phyloP scores from a whole-genome alignment of 2,113 vertebrate species.

The Brachirus orientalis region DNA sequence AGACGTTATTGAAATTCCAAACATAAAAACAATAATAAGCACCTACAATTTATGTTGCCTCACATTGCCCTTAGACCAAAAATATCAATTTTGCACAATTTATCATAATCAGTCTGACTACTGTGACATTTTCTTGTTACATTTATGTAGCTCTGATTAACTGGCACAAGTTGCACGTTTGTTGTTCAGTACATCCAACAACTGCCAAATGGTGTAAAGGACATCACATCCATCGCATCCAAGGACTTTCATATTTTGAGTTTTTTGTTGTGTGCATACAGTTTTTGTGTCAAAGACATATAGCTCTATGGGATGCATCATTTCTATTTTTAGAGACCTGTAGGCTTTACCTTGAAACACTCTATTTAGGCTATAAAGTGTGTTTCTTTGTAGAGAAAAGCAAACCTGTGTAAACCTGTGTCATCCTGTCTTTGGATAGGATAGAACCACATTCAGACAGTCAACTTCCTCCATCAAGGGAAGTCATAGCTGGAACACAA shows the following conservation, averaged over 20 bases:
- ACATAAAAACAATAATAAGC: too few relatives aligned
- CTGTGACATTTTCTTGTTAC: slow-evolving; percentile 7
- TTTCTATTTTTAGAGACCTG: slow-evolving; percentile 42
- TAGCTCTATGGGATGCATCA: slow-evolving; percentile 15
- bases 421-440: too few relatives aligned
- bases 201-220: too few relatives aligned
- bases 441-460: too few relatives aligned
- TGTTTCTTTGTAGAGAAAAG: too few relatives aligned
- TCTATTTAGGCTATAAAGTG: too few relatives aligned
- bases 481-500: too few relatives aligned
- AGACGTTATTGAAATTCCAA: neutral
- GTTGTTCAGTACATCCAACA: slow-evolving; percentile 4
- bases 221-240: too few relatives aligned
- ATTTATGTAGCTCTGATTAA: slow-evolving; percentile 9
- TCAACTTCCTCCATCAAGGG: too few relatives aligned
- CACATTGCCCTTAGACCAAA: neutral
- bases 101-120: neutral
- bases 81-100: neutral
- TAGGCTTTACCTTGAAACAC: slow-evolving; percentile 12
- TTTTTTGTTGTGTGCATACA: slow-evolving; percentile 8
- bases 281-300: too few relatives aligned
- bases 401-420: neutral
- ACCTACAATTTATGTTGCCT: neutral
- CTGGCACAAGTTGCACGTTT: neutral
- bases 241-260: too few relatives aligned